phyloP scores from a whole-genome alignment of 2,113 vertebrate species.

The Pelobates fuscus region DNA sequence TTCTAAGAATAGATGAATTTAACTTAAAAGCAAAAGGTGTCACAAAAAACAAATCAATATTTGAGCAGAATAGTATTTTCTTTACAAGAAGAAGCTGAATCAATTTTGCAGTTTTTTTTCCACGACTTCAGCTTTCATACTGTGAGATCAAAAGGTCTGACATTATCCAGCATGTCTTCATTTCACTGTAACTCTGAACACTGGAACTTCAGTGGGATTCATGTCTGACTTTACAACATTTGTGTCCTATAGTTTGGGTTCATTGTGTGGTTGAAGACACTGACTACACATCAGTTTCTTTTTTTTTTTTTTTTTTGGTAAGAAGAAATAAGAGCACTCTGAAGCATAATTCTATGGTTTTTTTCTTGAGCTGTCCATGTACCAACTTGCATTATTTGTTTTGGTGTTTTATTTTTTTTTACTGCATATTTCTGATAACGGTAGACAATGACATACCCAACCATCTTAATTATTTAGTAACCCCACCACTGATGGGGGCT shows the following conservation, averaged over 20 bases:
- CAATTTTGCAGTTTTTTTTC: neutral
- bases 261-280: conserved; percentile 1
- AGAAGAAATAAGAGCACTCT: no score
- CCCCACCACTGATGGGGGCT: no score
- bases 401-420: no score
- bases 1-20: neutral
- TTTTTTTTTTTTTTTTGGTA: neutral
- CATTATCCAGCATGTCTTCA: conserved; percentile 15
- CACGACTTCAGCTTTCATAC: neutral
- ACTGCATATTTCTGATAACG: no score
- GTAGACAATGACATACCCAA: no score
- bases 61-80: conserved; percentile 18
- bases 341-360: no score
- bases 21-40: conserved; percentile 1
- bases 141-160: conserved; percentile 20
- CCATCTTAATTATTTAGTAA: no score
- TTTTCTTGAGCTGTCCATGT: no score
- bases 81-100: neutral
- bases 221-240: neutral
- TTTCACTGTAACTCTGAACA: conserved; percentile 1
- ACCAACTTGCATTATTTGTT: no score
- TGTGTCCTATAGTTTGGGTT: neutral
- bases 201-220: neutral
- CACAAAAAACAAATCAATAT: conserved; percentile 13
- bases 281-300: neutral